Evolutionary conservation across 1,140 invertebrate genomes (phyloP).

Genomic region (Drosophila neocordata): DNA sequence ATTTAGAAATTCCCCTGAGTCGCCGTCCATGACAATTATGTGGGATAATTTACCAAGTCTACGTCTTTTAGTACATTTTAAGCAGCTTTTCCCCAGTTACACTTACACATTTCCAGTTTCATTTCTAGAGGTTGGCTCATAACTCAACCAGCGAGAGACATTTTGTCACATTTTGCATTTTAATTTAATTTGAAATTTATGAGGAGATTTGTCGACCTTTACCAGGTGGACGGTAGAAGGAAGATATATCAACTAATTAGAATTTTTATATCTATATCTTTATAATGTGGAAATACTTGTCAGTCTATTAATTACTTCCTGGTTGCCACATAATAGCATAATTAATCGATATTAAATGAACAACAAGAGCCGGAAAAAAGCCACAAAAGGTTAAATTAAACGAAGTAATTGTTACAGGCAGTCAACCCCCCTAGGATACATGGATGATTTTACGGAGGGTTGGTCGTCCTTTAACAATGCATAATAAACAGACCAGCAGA

Average conservation of each 20-base stretch:
- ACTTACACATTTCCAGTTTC: background rate
- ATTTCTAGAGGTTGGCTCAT: constrained; percentile 36
- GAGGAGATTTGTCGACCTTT: constrained; percentile 54
- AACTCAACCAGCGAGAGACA: constrained; percentile 56
- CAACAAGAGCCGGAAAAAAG: constrained; percentile 60
- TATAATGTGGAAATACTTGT: constrained; percentile 9
- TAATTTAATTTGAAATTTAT: constrained; percentile 78
- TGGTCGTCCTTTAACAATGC: constrained; percentile 57
- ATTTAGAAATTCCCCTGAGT: background rate
- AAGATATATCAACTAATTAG: constrained; percentile 41
- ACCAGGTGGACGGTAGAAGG: constrained; percentile 13
- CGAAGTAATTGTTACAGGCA: constrained; percentile 76
- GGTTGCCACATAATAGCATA: constrained; percentile 67
- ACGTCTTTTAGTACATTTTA: constrained; percentile 70
- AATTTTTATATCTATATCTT: constrained; percentile 27
- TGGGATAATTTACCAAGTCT: constrained; percentile 56
- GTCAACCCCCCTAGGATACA: constrained; percentile 12
- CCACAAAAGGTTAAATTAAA: constrained; percentile 81
- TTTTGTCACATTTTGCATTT: constrained; percentile 75
- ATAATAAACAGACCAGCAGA: constrained; percentile 71
- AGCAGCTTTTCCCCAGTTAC: constrained; percentile 56
- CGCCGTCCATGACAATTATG: constrained; percentile 22
- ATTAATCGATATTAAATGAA: constrained; percentile 81
- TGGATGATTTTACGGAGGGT: constrained; percentile 31
- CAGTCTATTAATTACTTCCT: constrained; percentile 58